These are phyloP conservation scores for Brachyptera risi DNA, from an alignment of 2,888 invertebrate species.

Conservation along the genomic window DNA sequence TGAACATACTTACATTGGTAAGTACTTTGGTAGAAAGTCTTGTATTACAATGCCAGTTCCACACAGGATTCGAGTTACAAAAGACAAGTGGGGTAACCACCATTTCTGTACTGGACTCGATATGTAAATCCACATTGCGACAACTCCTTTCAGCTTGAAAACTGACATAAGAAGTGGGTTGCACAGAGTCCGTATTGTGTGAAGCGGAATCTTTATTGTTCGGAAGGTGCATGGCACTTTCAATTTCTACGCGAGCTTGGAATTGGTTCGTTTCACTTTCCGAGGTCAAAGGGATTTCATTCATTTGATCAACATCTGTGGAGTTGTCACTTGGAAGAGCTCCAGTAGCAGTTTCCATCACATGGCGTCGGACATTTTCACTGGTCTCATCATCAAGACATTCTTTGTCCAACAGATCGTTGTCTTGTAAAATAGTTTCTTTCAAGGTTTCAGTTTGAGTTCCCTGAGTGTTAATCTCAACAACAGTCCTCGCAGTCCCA, in stretches of 20 bases:
- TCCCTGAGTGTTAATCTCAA: too few species aligned
- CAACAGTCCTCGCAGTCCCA: too few species aligned
- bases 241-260: slow-evolving; percentile 52
- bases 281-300: not conserved
- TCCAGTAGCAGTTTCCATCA: not conserved
- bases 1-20: slow-evolving; percentile 48
- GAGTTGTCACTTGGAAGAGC: not conserved
- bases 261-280: slow-evolving; percentile 38
- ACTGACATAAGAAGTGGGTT: slow-evolving; percentile 58
- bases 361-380: not conserved
- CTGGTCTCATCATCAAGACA: not conserved
- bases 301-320: not conserved
- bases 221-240: slow-evolving; percentile 54
- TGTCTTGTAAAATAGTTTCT: too few species aligned
- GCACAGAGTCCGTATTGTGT: slow-evolving; percentile 44
- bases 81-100: slow-evolving; percentile 2
- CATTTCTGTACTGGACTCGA: not conserved
- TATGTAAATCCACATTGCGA: not conserved
- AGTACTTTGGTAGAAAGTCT: slow-evolving; percentile 49
- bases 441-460: not conserved
- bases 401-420: not conserved
- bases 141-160: slow-evolving; percentile 49
- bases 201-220: slow-evolving; percentile 30
- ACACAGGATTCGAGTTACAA: slow-evolving; percentile 39
- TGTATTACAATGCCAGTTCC: slow-evolving; percentile 53